phyloP scores from a whole-genome alignment of 2,797 vertebrate genomes.

The Lacerta viridis region DNA sequence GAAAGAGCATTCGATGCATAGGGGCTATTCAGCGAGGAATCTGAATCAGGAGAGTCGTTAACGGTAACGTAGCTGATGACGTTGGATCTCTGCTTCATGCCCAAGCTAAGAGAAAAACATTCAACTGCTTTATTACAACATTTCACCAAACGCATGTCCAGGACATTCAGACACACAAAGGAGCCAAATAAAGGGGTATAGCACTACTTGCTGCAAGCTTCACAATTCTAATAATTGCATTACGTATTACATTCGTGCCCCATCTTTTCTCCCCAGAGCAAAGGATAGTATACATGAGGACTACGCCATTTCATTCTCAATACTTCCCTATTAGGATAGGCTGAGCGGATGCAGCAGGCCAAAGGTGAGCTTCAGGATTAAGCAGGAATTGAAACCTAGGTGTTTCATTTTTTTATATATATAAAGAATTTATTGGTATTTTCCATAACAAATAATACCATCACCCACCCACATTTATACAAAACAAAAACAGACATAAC shows the following conservation, averaged over 20 bases:
- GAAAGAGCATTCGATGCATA: slow-evolving; percentile 85
- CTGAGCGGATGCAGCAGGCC: not conserved
- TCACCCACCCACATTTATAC: no score
- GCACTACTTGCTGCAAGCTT: not conserved
- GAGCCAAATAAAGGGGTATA: not conserved
- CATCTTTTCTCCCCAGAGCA: not conserved
- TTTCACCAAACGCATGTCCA: not conserved
- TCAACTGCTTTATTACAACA: not conserved
- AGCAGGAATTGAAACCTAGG: not conserved
- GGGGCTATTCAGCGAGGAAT: slow-evolving; percentile 94
- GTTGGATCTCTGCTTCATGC: slow-evolving; percentile 91
- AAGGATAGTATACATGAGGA: not conserved
- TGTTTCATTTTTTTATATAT: no score
- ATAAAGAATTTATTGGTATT: no score
- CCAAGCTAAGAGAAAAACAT: slow-evolving; percentile 79
- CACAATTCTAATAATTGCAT: not conserved
- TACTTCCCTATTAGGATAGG: not conserved
- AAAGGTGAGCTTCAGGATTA: not conserved
- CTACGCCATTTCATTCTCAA: not conserved
- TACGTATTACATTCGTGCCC: not conserved
- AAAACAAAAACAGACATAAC: no score
- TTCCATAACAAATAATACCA: no score
- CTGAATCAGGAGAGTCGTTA: slow-evolving; percentile 96
- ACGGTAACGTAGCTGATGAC: slow-evolving; percentile 99
- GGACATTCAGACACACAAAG: not conserved